These are phyloP conservation scores for Drosophila arizonae DNA, from an alignment of 1,140 invertebrate genomes.

Conservation along the genomic window DNA sequence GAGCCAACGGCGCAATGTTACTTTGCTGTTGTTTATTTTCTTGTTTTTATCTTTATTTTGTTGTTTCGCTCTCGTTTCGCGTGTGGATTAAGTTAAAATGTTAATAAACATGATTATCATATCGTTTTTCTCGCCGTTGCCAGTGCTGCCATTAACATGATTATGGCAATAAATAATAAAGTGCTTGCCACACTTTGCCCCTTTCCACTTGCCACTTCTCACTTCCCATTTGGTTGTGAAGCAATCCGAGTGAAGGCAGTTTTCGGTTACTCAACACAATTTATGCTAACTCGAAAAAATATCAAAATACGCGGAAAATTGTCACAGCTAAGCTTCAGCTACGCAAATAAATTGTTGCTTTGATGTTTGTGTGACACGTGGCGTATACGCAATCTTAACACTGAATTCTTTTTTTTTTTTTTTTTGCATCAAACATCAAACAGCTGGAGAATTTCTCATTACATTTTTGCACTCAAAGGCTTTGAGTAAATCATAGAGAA, in stretches of 20 bases:
- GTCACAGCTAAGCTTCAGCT: background rate
- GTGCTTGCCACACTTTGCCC: constrained; percentile 25
- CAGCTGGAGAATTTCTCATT: background rate
- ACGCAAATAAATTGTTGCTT: constrained; percentile 12
- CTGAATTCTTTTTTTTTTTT: background rate
- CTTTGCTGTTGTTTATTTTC: background rate
- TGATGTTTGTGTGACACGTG: constrained; percentile 48
- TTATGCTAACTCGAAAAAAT: constrained; percentile 20
- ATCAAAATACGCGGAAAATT: constrained; percentile 22
- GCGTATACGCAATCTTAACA: constrained; percentile 31
- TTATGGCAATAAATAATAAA: constrained; percentile 77
- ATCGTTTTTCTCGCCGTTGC: constrained; percentile 37
- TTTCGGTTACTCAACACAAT: constrained; percentile 19
- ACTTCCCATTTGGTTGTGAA: background rate
- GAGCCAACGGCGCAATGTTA: constrained; percentile 12
- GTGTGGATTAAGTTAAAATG: constrained; percentile 69
- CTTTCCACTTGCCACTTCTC: background rate
- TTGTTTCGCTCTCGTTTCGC: constrained; percentile 5
- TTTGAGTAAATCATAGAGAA: too few species aligned
- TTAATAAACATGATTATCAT: constrained; percentile 73
- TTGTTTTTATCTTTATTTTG: background rate
- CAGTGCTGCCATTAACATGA: constrained; percentile 66
- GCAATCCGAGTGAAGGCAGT: constrained; percentile 1
- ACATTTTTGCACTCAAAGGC: background rate
- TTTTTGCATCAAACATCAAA: background rate